Base-by-base conservation (phyloP, 2,113 vertebrate species). In the Nothoprocta perdicaria region DNA sequence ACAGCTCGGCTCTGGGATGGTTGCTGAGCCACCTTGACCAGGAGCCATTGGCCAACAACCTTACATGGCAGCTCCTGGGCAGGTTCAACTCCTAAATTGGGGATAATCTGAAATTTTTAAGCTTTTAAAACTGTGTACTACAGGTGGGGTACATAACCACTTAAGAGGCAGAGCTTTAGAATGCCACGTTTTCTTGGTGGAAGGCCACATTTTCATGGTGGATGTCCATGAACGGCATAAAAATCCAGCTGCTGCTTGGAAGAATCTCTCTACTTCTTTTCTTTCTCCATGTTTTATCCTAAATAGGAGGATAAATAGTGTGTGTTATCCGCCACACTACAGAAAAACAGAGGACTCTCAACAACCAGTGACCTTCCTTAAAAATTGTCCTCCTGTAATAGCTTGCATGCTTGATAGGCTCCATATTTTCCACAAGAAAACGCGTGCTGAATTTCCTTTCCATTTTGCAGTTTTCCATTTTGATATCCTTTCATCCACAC, bases 41-140 rank as follows among this genome's bases (percentile, higher is more conserved):
- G 45, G 45, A 19, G 45, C 45, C 45, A 18, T 46, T 9, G 46
- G 46, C 46, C 46, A 46, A 46, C 46, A 46, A 46, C 38, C 17
- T 0, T 3, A 3, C 10, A 10, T 1, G 2, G 33, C 2, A 9
- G 31, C 24, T 74, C 21, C 50, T 62, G 26, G 4, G 1, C 1
- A 26, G 0, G 7, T 35, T 26, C 61, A 46, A 50, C 45, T 35
- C 2, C 1, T 4, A 1, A 53, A 17, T 8, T 18, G 46, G 50
- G 15, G 31, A 23, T n/a, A 14, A 52, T 1, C 3, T 14, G 15
- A 21, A 15, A 23, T 33, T 7, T 9, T 8, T 48, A 33, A 8
- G 3, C 11, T 7, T 29, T 46, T 65, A 5, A 45, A 38, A 21
- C 23, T 35, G 33, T 29, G 50, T 38, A 9, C 80, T 50, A 33